phyloP scores from a whole-genome alignment of 2,113 vertebrate species.

The Meriones unguiculatus region DNA sequence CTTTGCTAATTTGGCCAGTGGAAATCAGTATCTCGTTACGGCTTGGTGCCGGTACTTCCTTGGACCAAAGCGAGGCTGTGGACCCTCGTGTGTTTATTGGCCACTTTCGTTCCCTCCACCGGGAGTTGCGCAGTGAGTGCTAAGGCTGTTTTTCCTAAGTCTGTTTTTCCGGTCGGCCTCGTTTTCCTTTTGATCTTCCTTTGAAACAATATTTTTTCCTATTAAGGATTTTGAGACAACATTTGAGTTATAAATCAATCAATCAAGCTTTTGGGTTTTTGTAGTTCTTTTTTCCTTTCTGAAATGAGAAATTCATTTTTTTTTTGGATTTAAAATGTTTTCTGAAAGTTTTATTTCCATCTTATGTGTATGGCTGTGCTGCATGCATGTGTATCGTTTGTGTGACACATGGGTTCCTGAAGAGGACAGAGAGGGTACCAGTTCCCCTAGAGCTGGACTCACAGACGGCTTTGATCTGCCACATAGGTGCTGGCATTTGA shows the following conservation, averaged over 20 bases:
- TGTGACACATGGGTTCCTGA: background rate
- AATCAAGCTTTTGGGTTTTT: background rate
- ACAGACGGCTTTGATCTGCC: background rate
- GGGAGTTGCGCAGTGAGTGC: background rate
- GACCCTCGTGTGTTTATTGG: background rate
- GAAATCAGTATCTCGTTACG: conserved; percentile 14
- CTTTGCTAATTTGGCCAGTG: background rate
- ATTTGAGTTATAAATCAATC: background rate
- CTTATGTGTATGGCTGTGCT: too few relatives aligned
- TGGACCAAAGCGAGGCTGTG: background rate
- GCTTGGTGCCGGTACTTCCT: conserved; percentile 40
- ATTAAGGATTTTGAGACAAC: background rate
- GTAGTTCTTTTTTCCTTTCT: background rate
- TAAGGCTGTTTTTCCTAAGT: background rate
- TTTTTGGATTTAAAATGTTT: background rate
- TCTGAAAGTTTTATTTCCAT: background rate
- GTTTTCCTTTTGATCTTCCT: background rate
- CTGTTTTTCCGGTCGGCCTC: background rate
- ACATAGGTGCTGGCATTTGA: too few relatives aligned
- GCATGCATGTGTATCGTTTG: too few relatives aligned
- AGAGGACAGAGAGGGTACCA: background rate
- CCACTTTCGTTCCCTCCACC: background rate
- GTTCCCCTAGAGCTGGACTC: background rate
- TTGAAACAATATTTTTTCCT: conserved; percentile 8
- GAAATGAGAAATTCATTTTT: background rate